phyloP scores from a whole-genome alignment of 2,797 vertebrate species.

The Phataginus tetradactyla region DNA sequence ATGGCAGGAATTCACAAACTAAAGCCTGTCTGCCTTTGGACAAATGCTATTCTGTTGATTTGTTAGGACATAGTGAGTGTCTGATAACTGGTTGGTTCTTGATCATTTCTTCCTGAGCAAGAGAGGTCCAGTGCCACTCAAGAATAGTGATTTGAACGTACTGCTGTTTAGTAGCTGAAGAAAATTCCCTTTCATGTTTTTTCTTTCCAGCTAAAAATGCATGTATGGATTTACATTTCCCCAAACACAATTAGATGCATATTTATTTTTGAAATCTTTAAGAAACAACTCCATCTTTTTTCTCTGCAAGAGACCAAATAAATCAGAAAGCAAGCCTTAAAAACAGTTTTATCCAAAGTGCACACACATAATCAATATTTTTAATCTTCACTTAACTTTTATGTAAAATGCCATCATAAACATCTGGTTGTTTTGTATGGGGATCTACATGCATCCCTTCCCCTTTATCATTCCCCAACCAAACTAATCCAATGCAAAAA shows the following conservation, averaged over 20 bases:
- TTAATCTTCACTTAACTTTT: slow-evolving; percentile 75
- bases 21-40: neutral
- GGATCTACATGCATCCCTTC: slow-evolving; percentile 15
- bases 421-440: slow-evolving; percentile 81
- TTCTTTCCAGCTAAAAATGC: neutral
- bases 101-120: neutral
- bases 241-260: neutral
- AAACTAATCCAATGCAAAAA: slow-evolving; percentile 8
- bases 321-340: slow-evolving; percentile 43
- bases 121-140: neutral
- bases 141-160: neutral
- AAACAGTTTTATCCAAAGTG: slow-evolving; percentile 50
- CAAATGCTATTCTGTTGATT: neutral
- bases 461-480: neutral
- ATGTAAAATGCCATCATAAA: slow-evolving; percentile 74
- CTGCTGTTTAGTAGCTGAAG: neutral
- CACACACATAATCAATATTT: neutral
- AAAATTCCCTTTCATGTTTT: neutral
- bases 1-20: neutral
- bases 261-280: slow-evolving; percentile 37
- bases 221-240: neutral
- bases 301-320: slow-evolving; percentile 11
- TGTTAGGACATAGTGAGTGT: neutral
- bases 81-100: neutral
- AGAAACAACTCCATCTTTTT: slow-evolving; percentile 38